Base-by-base conservation (phyloP, 2,797 vertebrate species). In the Falco cherrug region DNA sequence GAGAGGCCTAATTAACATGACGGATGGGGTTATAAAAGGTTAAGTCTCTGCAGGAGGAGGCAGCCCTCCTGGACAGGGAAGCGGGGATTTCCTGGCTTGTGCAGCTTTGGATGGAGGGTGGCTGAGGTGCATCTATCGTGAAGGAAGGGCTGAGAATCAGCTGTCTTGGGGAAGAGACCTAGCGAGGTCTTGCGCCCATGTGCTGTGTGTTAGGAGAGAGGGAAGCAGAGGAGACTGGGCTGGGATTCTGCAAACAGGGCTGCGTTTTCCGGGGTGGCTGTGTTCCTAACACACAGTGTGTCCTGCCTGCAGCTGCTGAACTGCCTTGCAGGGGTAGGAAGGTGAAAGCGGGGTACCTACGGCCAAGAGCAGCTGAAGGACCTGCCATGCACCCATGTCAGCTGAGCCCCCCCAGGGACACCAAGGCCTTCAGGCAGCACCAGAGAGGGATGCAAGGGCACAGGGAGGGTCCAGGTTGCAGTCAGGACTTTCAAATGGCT, bases 1-100 rank as follows among this genome's bases (percentile, higher is more conserved):
- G 68, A 77, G 64, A 83, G 59, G 39, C n/a, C 71, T 79, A 67
- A 85, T 91, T 39, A 91, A 60, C 59, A 28, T 91, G 87, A 89
- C 1, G 12, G 84, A 87, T 91, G 67, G n/a, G 47, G 54, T 79
- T 84, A 56, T 25, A 84, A 75, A 82, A 84, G 70, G 67, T 57
- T 43, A 76, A 69, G 29, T 64, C 68, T 93, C 63, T 79, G 63
- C 51, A 76, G 87, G 47, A 65, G 43, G 51, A 75, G 63, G 78
- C 14, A 84, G 51, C 43, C 29, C 37, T 91, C 78, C 70, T 68
- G 63, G 67, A 68, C 59, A 81, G 9, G 19, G 68, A 83, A 91
- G 53, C 0, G 1, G 54, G 17, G 16, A 76, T 89, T 94, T 75
- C 39, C 82, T 65, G 88, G n/a, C 50, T 21, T 60, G 41, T 3